A percentile compares a stretch with the other conserved stretches of the same genome.
Conservation (phyloP, 2,888 invertebrate species). For the Cremastinae sp. region DNA sequence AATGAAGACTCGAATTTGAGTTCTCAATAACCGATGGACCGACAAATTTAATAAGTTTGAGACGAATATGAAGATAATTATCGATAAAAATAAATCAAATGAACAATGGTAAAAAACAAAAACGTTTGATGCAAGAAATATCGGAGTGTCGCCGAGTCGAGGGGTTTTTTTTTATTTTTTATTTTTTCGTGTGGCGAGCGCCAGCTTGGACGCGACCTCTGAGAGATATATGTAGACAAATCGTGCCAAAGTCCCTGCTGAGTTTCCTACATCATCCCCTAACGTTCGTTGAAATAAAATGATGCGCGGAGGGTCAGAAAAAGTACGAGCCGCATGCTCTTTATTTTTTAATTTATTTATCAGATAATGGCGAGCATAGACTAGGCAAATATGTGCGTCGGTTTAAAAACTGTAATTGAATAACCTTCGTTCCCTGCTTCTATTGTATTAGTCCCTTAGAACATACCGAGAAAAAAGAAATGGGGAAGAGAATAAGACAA, state of each 20-base stretch:
- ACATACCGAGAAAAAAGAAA: neutral
- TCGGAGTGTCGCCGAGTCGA: too few species aligned
- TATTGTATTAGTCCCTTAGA: neutral
- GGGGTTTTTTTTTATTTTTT: too few species aligned
- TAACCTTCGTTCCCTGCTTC: constrained; percentile 7
- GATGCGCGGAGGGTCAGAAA: constrained; percentile 8
- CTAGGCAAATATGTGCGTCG: constrained; percentile 19
- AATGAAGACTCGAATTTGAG: too few species aligned
- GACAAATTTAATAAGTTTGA: too few species aligned
- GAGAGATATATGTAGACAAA: constrained; percentile 6
- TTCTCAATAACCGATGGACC: too few species aligned
- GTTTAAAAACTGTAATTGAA: constrained; percentile 4
- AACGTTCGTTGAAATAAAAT: neutral
- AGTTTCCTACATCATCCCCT: constrained; percentile 28
- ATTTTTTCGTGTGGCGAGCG: neutral
- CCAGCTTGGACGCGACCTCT: constrained; percentile 1
- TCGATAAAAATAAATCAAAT: too few species aligned
- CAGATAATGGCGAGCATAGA: constrained; percentile 15
- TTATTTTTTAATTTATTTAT: constrained; percentile 52
- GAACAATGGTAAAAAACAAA: too few species aligned
- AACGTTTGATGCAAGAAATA: too few species aligned
- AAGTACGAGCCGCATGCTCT: constrained; percentile 22
- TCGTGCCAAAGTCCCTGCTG: constrained; percentile 1
- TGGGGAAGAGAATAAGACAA: too few species aligned
- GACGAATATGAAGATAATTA: too few species aligned